Base-by-base conservation (phyloP, 2,888 invertebrate species). In the Erebia epiphron region DNA sequence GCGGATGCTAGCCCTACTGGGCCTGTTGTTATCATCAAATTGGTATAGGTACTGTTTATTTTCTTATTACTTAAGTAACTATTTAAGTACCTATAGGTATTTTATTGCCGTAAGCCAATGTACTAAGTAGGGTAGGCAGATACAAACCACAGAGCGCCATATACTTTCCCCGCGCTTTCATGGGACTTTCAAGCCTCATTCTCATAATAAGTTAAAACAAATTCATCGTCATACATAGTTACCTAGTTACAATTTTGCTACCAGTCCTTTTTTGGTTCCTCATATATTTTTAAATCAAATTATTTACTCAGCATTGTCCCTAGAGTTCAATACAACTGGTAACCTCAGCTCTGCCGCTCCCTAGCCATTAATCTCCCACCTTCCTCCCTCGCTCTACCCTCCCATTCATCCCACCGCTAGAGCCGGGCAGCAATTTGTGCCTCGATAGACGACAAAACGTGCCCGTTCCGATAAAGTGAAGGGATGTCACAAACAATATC, bases 361-460 rank as follows among this genome's bases (percentile, higher is more conserved):
- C 54, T 16, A 54, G 16, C 54, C 54, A 54, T 54, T 54, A 54
- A 54, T 54, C 54, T 54, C 10, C 54, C 54, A 54, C 54, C 54
- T 18, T 18, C 54, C 54, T 16, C 54, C 54, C 54, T 54, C 54
- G 54, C 54, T 18, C 54, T 54, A 18, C 16, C 54, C 54, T 18
- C 54, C 18, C 54, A 54, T 54, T 18, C 18, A 54, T 10, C 18
- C 54, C 54, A 10, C 54, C 54, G 54, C 64, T 60, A 62, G 46
- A 65, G 68, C 64, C 71, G 71, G 58, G 62, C 68, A 61, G 68
- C 71, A 71, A 71, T 68, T 71, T 69, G 72, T 72, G 72, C 60
- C 69, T 79, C 81, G 81, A 84, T 81, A 80, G 79, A 82, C 79
- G 80, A 78, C 77, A 76, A 80, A 79, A 82, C 79, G 79, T 79